A percentile compares a stretch with the other conserved stretches of the same genome.
Evolutionary conservation across 2,797 vertebrate species (phyloP).

Genomic region (Catostomus latipinnis): DNA sequence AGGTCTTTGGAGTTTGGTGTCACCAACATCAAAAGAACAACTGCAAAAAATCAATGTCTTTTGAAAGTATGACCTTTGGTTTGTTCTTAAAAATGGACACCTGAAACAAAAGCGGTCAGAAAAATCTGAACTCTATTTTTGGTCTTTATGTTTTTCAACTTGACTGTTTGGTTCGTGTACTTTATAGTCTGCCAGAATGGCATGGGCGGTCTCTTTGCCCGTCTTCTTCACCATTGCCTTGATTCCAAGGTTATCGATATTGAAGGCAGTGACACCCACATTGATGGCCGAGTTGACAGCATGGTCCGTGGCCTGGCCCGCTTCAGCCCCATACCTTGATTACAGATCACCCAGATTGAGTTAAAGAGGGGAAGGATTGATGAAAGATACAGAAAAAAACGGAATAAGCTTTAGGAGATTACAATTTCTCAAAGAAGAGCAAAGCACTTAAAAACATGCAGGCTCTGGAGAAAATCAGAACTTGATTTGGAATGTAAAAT

Average conservation of each 20-base stretch:
- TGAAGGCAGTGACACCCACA: constrained; percentile 91
- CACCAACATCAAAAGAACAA: constrained; percentile 6
- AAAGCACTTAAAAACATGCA: constrained; percentile 40
- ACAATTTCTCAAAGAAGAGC: constrained; percentile 7
- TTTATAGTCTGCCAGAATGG: constrained; percentile 91
- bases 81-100: constrained; percentile 25
- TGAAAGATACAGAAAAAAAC: not conserved
- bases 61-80: not conserved
- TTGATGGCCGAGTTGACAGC: constrained; percentile 96
- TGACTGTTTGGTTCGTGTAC: constrained; percentile 70
- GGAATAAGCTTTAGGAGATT: constrained; percentile 20
- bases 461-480: not conserved
- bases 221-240: constrained; percentile 95
- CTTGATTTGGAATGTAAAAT: not conserved
- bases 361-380: constrained; percentile 38
- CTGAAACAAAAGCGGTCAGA: not conserved
- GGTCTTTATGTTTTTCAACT: constrained; percentile 43
- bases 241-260: constrained; percentile 94
- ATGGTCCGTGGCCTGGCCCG: constrained; percentile 90
- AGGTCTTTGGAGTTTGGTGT: not conserved
- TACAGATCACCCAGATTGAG: constrained; percentile 59
- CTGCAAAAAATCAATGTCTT: not conserved
- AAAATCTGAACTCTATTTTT: constrained; percentile 21
- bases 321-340: constrained; percentile 91
- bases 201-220: constrained; percentile 89